A percentile compares a stretch with the other conserved stretches of the same genome.
Conservation (phyloP, 2,113 vertebrate species). For the Pipa parva region DNA sequence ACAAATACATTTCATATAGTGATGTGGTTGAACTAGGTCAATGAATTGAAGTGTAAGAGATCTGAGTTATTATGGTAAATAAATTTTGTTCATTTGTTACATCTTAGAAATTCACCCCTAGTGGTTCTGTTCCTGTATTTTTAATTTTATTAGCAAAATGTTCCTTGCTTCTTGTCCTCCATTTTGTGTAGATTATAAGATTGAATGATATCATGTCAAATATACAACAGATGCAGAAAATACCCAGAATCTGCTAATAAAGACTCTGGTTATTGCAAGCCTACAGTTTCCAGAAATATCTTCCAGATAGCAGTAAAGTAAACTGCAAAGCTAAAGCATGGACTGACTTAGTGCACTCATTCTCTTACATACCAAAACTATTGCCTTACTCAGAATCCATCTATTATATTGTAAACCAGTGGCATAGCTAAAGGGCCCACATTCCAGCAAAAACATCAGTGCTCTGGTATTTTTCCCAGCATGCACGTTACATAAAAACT, state of each 20-base stretch:
- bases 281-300: background rate
- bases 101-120: too few relatives aligned
- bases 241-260: too few relatives aligned
- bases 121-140: too few relatives aligned
- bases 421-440: constrained; percentile 25
- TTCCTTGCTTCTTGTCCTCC: background rate
- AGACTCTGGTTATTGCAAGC: background rate
- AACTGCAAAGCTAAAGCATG: background rate
- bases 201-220: too few relatives aligned
- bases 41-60: too few relatives aligned
- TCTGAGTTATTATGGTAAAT: too few relatives aligned
- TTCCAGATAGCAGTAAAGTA: background rate
- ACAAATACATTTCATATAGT: too few relatives aligned
- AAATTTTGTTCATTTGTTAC: too few relatives aligned
- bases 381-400: background rate
- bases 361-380: background rate
- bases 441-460: constrained; percentile 25
- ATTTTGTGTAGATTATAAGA: too few relatives aligned
- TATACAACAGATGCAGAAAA: too few relatives aligned
- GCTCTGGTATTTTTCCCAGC: background rate
- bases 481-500: background rate
- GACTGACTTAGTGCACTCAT: background rate
- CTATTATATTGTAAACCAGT: constrained; percentile 5
- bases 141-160: too few relatives aligned
- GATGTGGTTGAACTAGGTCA: too few relatives aligned